Conservation (phyloP, 2,888 invertebrate genomes). For the Gari tellinella region DNA sequence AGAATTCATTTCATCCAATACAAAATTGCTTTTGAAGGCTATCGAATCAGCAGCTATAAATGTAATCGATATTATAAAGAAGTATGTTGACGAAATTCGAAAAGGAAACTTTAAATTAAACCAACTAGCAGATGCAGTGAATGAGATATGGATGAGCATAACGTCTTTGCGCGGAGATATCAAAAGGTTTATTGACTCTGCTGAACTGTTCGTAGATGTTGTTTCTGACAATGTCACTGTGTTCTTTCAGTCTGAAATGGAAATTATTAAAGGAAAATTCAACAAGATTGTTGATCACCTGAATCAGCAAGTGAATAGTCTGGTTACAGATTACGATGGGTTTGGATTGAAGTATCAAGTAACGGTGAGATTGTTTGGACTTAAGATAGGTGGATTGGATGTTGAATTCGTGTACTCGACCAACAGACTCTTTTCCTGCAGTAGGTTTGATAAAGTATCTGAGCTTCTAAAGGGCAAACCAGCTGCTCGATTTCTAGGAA, state of each 20-base stretch:
- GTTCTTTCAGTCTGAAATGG: constrained; percentile 11
- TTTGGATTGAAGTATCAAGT: constrained; percentile 34
- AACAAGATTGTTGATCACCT: constrained; percentile 4
- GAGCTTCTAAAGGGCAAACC: constrained; percentile 32
- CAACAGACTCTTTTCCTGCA: constrained; percentile 30
- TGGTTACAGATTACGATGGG: constrained; percentile 7
- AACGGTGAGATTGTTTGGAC: background rate
- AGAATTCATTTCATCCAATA: background rate
- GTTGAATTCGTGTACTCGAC: constrained; percentile 40
- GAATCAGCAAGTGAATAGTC: constrained; percentile 3
- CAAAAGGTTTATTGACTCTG: constrained; percentile 14
- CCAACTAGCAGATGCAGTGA: background rate
- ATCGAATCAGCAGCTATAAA: no score
- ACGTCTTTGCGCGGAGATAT: constrained; percentile 3
- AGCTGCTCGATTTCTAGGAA: constrained; percentile 33
- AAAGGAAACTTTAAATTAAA: background rate
- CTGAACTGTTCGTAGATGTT: constrained; percentile 15
- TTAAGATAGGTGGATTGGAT: constrained; percentile 24
- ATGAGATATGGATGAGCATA: constrained; percentile 11
- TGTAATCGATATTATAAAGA: background rate
- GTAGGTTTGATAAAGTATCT: constrained; percentile 32
- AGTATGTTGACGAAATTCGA: background rate
- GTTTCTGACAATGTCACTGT: constrained; percentile 8
- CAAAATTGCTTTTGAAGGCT: background rate
- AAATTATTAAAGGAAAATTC: constrained; percentile 22